Evolutionary conservation across 2,113 vertebrate species (phyloP).

Genomic region (Zootoca vivipara): DNA sequence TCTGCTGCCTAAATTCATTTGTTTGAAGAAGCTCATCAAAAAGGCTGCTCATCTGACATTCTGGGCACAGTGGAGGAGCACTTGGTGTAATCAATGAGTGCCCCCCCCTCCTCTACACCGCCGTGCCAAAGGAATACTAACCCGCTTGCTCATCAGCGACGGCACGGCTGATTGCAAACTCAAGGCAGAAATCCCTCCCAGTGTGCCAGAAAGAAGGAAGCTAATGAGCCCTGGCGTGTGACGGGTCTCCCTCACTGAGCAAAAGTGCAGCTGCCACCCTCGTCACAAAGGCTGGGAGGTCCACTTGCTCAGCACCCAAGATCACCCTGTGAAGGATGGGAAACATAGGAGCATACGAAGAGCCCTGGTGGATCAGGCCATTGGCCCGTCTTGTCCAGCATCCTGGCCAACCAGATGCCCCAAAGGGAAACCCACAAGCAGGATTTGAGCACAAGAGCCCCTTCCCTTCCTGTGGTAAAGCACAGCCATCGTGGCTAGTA

Average conservation of each 20-base stretch:
- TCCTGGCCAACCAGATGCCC: too few relatives aligned
- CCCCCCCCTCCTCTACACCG: conserved; percentile 25
- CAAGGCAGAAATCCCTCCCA: background rate
- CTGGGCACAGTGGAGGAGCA: conserved; percentile 1
- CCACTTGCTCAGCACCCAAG: background rate
- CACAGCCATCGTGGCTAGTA: too few relatives aligned
- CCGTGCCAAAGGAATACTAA: conserved; percentile 37
- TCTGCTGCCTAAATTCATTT: background rate
- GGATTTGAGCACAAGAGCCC: too few relatives aligned
- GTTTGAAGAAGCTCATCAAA: background rate
- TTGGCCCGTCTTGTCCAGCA: too few relatives aligned
- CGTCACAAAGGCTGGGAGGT: background rate
- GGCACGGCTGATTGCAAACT: background rate
- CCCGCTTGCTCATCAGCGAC: background rate
- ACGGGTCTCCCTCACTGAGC: background rate
- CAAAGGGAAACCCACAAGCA: too few relatives aligned
- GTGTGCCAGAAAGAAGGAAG: background rate
- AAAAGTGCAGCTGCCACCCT: background rate
- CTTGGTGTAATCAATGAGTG: conserved; percentile 48
- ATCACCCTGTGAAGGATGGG: background rate
- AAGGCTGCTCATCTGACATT: conserved; percentile 35
- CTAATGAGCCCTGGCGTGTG: background rate
- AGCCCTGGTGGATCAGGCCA: too few relatives aligned
- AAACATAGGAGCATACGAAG: too few relatives aligned
- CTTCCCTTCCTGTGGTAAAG: too few relatives aligned